Conservation (phyloP, 2,113 vertebrate species). For the Balaenoptera acutorostrata region DNA sequence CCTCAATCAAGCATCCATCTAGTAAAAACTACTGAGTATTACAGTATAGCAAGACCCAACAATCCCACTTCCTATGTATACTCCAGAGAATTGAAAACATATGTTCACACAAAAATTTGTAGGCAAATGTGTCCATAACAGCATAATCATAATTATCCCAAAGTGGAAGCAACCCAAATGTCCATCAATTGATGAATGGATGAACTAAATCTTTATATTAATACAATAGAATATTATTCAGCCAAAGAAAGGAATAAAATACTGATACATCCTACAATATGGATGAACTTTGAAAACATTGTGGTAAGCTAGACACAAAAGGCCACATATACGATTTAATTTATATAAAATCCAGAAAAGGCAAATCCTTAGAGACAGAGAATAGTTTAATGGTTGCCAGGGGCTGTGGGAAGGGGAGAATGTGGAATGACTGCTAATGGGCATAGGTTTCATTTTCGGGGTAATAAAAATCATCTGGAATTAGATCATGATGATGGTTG, state of each 20-base stretch:
- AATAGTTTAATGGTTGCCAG: neutral
- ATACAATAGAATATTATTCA: neutral
- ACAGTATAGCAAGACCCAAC: neutral
- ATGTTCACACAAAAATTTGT: neutral
- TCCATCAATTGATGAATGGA: neutral
- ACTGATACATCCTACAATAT: neutral
- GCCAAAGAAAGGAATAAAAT: neutral
- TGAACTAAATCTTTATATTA: neutral
- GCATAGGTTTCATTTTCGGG: neutral
- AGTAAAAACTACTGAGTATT: neutral
- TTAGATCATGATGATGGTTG: neutral
- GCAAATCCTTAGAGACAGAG: neutral
- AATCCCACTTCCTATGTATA: neutral
- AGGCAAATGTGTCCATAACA: neutral
- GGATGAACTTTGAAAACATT: neutral
- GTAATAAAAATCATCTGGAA: neutral
- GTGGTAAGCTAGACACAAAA: neutral
- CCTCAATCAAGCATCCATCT: neutral
- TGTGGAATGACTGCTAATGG: neutral
- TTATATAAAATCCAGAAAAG: neutral
- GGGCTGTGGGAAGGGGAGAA: neutral
- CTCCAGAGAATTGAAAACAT: neutral
- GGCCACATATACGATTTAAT: neutral
- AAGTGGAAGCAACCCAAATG: neutral
- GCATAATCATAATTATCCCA: neutral